Conservation (phyloP, 2,888 invertebrate genomes). For the Polia nebulosa region DNA sequence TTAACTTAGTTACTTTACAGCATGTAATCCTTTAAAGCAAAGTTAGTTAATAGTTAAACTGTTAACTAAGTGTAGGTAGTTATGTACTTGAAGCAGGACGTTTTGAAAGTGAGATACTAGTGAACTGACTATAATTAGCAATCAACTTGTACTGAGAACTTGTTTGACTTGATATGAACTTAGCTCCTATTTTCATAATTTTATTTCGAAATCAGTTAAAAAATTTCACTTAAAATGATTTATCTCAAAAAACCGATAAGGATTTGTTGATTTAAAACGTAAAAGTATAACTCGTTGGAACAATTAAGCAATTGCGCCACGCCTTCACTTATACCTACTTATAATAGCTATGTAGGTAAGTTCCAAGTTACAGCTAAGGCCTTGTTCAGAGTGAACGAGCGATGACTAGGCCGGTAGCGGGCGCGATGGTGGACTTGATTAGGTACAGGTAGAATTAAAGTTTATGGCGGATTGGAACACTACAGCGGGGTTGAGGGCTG, state of each 20-base stretch:
- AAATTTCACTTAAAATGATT: not conserved
- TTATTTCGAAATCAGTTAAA: slow-evolving; percentile 13
- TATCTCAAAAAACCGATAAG: slow-evolving; percentile 14
- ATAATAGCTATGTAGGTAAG: slow-evolving; percentile 21
- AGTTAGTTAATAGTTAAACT: slow-evolving; percentile 10
- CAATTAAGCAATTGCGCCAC: slow-evolving; percentile 50
- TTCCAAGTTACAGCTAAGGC: slow-evolving; percentile 17
- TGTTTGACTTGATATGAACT: slow-evolving; percentile 36
- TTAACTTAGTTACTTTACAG: too few relatives aligned
- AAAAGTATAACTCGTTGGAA: slow-evolving; percentile 33
- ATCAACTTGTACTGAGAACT: slow-evolving; percentile 30
- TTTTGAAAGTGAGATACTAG: slow-evolving; percentile 45
- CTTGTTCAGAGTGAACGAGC: not conserved
- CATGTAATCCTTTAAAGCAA: too few relatives aligned
- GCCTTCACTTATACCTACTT: slow-evolving; percentile 35
- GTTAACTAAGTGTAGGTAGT: not conserved
- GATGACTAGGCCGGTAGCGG: not conserved
- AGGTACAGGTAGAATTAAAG: too few relatives aligned
- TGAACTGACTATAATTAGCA: slow-evolving; percentile 22
- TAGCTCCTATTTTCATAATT: slow-evolving; percentile 12
- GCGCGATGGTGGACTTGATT: not conserved
- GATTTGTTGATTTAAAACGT: slow-evolving; percentile 15
- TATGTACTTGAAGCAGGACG: slow-evolving; percentile 34
- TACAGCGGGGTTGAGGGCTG: too few relatives aligned
- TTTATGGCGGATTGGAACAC: too few relatives aligned